Evolutionary conservation across 2,888 invertebrate species (phyloP).

Genomic region (Aspidapion aeneum): DNA sequence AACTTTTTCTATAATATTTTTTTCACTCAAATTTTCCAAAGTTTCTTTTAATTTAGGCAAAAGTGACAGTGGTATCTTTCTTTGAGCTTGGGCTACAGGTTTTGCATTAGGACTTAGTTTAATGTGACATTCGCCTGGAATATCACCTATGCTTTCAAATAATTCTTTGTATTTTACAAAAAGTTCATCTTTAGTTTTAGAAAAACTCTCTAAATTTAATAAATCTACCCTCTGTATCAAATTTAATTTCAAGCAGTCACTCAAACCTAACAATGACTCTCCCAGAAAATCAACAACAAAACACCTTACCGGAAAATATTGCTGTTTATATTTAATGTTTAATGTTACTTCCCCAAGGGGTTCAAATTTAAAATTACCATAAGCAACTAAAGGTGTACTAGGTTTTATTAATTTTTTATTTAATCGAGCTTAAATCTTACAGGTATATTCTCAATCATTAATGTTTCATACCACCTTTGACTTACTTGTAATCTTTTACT

Average conservation of each 20-base stretch:
- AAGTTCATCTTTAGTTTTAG: background rate
- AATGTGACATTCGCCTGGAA: background rate
- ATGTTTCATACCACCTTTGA: background rate
- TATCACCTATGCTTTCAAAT: background rate
- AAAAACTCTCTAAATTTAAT: background rate
- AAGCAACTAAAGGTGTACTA: background rate
- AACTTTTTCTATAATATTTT: slow-evolving; percentile 11
- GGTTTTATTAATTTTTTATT: too few relatives aligned
- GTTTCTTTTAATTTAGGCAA: background rate
- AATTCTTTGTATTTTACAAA: background rate
- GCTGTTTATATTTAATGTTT: background rate
- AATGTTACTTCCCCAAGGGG: background rate
- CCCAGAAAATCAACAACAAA: background rate
- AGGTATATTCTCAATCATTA: background rate
- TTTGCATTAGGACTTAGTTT: background rate
- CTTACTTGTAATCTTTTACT: background rate
- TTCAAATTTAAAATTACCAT: background rate
- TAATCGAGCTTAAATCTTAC: background rate
- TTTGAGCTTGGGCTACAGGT: background rate
- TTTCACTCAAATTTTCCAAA: background rate
- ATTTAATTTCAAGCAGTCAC: background rate
- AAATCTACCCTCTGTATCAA: background rate
- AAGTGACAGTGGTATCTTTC: background rate
- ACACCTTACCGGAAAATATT: background rate
- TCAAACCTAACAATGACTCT: background rate